phyloP scores from a whole-genome alignment of 2,797 vertebrate genomes.

The Poeciliopsis presidionis region DNA sequence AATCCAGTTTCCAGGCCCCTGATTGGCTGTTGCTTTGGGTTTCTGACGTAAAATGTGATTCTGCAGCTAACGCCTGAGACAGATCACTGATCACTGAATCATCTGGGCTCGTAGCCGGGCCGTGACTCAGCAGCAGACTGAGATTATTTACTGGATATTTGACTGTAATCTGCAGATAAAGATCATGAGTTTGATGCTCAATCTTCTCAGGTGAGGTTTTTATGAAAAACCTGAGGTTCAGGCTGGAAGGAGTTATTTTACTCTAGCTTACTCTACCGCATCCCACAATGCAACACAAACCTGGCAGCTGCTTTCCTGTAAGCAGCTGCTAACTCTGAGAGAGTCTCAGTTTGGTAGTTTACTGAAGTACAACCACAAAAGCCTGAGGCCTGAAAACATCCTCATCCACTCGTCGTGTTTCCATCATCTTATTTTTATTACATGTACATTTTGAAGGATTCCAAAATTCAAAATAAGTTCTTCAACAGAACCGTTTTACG shows the following conservation, averaged over 20 bases:
- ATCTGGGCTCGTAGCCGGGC: neutral
- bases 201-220: neutral
- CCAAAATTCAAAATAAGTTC: neutral
- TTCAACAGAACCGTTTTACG: too few species aligned
- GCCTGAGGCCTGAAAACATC: neutral
- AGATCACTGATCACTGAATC: constrained; percentile 10
- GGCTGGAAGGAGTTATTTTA: neutral
- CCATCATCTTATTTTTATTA: neutral
- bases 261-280: neutral
- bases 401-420: neutral
- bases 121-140: neutral
- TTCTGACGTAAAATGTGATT: neutral
- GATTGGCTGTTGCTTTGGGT: constrained; percentile 6
- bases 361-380: neutral
- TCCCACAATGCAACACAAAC: constrained; percentile 2
- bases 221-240: neutral
- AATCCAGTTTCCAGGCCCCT: neutral
- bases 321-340: too few species aligned
- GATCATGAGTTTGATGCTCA: neutral
- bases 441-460: neutral
- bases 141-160: constrained; percentile 9
- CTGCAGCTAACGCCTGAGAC: neutral
- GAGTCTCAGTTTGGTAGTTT: too few species aligned
- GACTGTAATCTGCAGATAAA: neutral
- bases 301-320: neutral